Percentiles rank a stretch among this genome's conserved stretches.
Conservation (phyloP, 1,140 invertebrate species). For the Asbolus verrucosus region DNA sequence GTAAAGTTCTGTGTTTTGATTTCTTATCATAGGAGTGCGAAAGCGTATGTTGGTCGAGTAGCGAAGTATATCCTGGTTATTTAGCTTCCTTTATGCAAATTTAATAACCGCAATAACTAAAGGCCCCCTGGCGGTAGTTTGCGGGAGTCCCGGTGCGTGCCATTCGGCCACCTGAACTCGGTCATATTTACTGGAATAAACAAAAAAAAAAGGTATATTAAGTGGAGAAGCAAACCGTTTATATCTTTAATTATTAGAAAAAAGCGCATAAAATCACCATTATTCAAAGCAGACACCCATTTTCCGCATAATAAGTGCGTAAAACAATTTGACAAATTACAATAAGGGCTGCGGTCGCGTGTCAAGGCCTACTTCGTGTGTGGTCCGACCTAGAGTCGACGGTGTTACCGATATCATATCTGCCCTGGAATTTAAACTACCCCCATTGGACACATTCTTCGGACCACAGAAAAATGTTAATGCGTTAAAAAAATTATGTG, state of each 20-base stretch:
- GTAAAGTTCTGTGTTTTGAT: neutral
- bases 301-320: constrained; percentile 41
- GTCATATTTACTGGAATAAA: neutral
- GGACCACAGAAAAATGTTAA: constrained; percentile 36
- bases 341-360: constrained; percentile 42
- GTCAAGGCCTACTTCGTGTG: constrained; percentile 46
- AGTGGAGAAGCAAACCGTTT: constrained; percentile 11
- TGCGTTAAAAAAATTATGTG: neutral
- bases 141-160: constrained; percentile 14
- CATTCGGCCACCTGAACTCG: neutral
- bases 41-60: neutral
- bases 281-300: constrained; percentile 44
- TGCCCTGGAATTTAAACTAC: constrained; percentile 40
- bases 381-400: constrained; percentile 41
- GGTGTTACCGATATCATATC: constrained; percentile 48
- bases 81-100: constrained; percentile 28
- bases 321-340: constrained; percentile 49
- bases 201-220: constrained; percentile 13
- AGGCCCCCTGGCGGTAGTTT: constrained; percentile 1
- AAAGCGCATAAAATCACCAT: constrained; percentile 47
- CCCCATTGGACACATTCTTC: constrained; percentile 34
- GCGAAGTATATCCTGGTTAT: neutral
- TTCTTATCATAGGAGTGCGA: neutral
- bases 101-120: constrained; percentile 20
- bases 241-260: constrained; percentile 27